These are phyloP conservation scores for Microtus montanus DNA, from an alignment of 2,113 vertebrate species.

Conservation along the genomic window DNA sequence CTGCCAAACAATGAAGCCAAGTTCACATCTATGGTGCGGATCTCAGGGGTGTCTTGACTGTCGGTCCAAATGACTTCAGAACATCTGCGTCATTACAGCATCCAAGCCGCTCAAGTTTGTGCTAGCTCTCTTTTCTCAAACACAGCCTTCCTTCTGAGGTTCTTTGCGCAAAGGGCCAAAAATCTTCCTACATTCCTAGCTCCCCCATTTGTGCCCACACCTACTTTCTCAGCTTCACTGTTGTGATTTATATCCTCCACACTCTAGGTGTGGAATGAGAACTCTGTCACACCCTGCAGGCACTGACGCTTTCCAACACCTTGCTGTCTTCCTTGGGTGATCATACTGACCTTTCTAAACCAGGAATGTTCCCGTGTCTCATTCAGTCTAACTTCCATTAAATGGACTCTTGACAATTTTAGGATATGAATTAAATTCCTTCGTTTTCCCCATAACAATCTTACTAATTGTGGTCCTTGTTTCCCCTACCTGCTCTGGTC, in stretches of 20 bases:
- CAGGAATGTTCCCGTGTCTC: background rate
- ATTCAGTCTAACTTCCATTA: background rate
- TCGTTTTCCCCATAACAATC: background rate
- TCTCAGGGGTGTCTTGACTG: background rate
- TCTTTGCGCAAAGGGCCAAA: background rate
- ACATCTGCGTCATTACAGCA: background rate
- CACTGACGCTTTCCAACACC: background rate
- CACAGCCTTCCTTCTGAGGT: background rate
- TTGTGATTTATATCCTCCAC: background rate
- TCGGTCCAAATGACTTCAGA: background rate
- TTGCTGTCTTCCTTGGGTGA: background rate
- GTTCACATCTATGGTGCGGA: background rate
- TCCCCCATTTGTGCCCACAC: background rate
- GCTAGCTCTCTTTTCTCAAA: background rate
- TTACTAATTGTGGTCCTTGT: background rate
- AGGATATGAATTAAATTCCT: slow-evolving; percentile 17
- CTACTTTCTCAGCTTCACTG: background rate
- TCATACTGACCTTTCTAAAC: background rate
- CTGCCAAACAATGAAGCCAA: background rate
- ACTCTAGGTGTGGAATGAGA: background rate
- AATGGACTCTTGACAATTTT: background rate
- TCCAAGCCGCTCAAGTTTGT: background rate
- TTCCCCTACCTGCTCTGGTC: background rate
- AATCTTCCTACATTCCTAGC: background rate
- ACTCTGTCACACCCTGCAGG: background rate